Evolutionary conservation across 1,140 invertebrate species (phyloP).

Genomic region (Andrena cerasifolii): DNA sequence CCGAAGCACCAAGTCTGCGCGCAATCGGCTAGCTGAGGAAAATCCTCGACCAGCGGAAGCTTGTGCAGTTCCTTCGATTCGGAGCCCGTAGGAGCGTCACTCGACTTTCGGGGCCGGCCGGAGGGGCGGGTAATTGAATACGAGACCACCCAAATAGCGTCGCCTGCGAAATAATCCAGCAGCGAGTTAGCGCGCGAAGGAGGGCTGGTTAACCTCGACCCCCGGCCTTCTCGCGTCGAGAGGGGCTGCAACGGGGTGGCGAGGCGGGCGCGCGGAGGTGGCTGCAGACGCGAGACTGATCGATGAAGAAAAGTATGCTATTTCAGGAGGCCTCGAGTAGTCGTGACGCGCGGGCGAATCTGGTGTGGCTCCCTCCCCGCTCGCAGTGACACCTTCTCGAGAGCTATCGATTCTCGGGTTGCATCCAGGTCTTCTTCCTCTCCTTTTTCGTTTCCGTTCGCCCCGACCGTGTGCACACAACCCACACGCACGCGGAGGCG

Average conservation of each 20-base stretch:
- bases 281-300: slow-evolving; percentile 44
- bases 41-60: no score
- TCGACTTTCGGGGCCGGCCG: neutral
- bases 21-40: no score
- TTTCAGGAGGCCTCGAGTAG: slow-evolving; percentile 54
- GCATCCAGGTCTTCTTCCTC: slow-evolving; percentile 5
- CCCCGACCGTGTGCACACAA: neutral
- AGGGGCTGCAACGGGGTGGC: neutral
- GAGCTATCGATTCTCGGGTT: slow-evolving; percentile 47
- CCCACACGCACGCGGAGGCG: neutral
- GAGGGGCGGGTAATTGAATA: slow-evolving; percentile 22
- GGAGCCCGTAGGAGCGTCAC: no score
- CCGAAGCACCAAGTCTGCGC: no score
- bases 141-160: slow-evolving; percentile 35
- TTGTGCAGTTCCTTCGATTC: no score
- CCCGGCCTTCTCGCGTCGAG: slow-evolving; percentile 28
- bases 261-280: neutral
- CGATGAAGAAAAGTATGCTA: slow-evolving; percentile 66
- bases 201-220: slow-evolving; percentile 63
- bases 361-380: slow-evolving; percentile 21
- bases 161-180: slow-evolving; percentile 27
- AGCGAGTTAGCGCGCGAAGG: slow-evolving; percentile 29
- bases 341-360: slow-evolving; percentile 38
- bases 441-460: neutral
- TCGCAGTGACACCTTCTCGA: slow-evolving; percentile 48